Evolutionary conservation across 2,113 vertebrate species (phyloP), one percentile per base, ranked within the genome.

Genomic region (Sclerurus mexicanus): DNA sequence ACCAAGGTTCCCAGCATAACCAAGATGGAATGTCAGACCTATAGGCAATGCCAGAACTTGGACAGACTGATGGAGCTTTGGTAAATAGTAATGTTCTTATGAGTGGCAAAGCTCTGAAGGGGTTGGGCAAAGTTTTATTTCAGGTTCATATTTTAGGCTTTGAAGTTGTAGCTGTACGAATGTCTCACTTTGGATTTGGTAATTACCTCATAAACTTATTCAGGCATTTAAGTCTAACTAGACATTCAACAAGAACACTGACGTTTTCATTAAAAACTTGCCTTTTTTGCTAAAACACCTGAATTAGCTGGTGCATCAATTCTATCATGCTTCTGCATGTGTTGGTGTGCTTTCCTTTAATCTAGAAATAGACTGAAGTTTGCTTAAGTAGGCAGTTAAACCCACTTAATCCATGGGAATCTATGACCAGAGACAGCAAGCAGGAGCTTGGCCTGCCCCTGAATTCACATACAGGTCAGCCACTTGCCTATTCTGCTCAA

Each of bases 401-500:
- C 71, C 47, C 31, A 5, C 13, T 72, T 75, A 72, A 63, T 46
- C 75, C 1, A 0, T 25, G 56, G 33, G 44, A 71, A 25, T 85
- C 66, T 60, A 46, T 42, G 33, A 53, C 17, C 37, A n/a, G 35
- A 63, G 28, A 19, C 80, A 72, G 75, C 66, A 63, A 12, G 53
- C 33, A 10, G 59, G 69, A 77, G 42, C 24, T 47, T 18, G 16
- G 46, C 0, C 2, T 88, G 78, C 35, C 50, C 27, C 49, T 52
- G n/a, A 42, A 47, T 52, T 58, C 37, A 9, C 23, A 3, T 8
- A 14, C 9, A 35, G 14, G 5, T 58, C 23, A 23, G 33, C 21
- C 21, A 3, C 39, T 46, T 1, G 0, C n/a, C 39, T 4, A 0
- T 59, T 53, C 58, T 49, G 50, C n/a, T 42, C 0, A 0, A 13